A percentile compares a stretch with the other conserved stretches of the same genome.
Conservation (phyloP, 2,888 invertebrate genomes). For the Metalampra italica region DNA sequence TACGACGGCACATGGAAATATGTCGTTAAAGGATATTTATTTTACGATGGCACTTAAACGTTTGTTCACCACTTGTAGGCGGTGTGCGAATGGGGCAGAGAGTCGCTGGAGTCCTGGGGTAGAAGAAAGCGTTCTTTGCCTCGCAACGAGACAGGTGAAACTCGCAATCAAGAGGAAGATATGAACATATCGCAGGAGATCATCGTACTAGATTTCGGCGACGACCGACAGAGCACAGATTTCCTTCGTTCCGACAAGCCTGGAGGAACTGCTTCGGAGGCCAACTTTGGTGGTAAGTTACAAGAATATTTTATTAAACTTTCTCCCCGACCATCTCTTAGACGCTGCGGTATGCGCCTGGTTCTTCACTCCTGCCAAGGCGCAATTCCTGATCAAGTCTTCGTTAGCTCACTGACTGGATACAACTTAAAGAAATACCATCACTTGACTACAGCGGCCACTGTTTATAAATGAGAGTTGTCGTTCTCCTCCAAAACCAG, state of each 20-base stretch:
- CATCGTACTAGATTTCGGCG: constrained; percentile 94
- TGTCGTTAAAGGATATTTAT: too few species aligned
- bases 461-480: too few species aligned
- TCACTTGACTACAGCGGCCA: too few species aligned
- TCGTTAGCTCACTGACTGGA: too few species aligned
- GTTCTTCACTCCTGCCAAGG: too few species aligned
- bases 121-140: constrained; percentile 88
- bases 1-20: too few species aligned
- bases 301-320: background rate
- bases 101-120: constrained; percentile 94
- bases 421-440: too few species aligned
- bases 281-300: constrained; percentile 84
- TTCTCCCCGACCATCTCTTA: too few species aligned
- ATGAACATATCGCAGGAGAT: constrained; percentile 98
- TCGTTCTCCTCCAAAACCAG: too few species aligned
- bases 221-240: constrained; percentile 88
- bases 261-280: constrained; percentile 76
- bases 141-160: constrained; percentile 79
- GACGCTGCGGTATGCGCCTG: too few species aligned
- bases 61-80: constrained; percentile 72
- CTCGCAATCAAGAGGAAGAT: constrained; percentile 84
- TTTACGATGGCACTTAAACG: too few species aligned
- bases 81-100: constrained; percentile 94
- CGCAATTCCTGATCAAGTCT: too few species aligned
- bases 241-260: constrained; percentile 87